A percentile compares a stretch with the other conserved stretches of the same genome.
These are phyloP conservation scores for Morone chrysops DNA, from an alignment of 2,113 vertebrate genomes.

Conservation along the genomic window DNA sequence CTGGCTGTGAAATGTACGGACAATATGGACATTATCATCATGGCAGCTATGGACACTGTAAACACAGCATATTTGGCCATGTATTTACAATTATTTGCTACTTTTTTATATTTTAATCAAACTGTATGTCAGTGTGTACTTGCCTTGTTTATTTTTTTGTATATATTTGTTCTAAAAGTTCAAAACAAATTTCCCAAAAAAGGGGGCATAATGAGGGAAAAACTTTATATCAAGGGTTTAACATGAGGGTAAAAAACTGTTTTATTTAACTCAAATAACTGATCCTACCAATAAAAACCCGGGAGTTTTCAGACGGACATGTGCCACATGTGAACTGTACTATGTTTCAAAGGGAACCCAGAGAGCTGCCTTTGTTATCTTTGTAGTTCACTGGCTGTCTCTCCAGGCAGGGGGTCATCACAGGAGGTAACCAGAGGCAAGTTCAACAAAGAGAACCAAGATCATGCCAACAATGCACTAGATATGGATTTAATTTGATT, in stretches of 20 bases:
- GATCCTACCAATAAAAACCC: neutral
- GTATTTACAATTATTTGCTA: neutral
- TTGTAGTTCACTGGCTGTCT: neutral
- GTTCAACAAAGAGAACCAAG: conserved; percentile 26
- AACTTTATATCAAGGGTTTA: neutral
- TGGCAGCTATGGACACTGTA: neutral
- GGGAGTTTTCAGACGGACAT: neutral
- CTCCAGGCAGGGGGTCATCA: conserved; percentile 27
- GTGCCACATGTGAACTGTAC: neutral
- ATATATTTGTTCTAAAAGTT: neutral
- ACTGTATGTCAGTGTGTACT: neutral
- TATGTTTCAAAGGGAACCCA: conserved; percentile 25
- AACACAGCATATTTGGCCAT: neutral
- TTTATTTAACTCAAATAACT: neutral
- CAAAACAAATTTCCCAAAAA: neutral
- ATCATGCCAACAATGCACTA: neutral
- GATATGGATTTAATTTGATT: neutral
- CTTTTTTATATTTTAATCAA: neutral
- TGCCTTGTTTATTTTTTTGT: neutral
- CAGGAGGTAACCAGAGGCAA: conserved; percentile 2
- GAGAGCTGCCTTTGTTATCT: conserved; percentile 9
- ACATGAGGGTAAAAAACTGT: neutral
- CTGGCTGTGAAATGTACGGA: too few species aligned
- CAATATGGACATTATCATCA: neutral
- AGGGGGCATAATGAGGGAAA: neutral